A percentile compares a stretch with the other conserved stretches of the same genome.
Conservation (phyloP, 2,113 vertebrate species). For the Pyxicephalus adspersus region DNA sequence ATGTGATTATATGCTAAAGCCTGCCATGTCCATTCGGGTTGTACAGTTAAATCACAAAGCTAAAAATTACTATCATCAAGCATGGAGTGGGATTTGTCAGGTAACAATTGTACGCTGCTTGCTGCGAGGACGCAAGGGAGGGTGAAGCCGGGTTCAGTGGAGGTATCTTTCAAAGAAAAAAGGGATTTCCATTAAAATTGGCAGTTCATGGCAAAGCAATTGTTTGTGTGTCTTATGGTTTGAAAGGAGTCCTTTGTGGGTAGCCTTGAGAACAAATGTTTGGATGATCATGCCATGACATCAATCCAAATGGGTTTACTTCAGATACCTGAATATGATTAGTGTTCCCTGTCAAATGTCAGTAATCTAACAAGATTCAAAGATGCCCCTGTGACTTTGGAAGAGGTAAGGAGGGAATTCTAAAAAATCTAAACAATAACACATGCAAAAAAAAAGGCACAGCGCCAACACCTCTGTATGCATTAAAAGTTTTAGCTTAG, state of each 20-base stretch:
- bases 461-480: no score
- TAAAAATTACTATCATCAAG: constrained; percentile 45
- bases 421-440: background rate
- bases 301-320: constrained; percentile 2
- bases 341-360: background rate
- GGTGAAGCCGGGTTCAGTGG: background rate
- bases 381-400: constrained; percentile 13
- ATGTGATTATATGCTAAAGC: constrained; percentile 46
- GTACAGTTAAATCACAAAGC: constrained; percentile 28
- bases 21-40: constrained; percentile 26
- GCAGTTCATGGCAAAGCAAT: background rate
- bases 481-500: no score
- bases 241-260: background rate
- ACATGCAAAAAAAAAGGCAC: background rate
- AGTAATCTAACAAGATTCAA: constrained; percentile 24
- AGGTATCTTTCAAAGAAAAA: constrained; percentile 12
- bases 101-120: constrained; percentile 49
- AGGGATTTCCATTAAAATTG: constrained; percentile 36
- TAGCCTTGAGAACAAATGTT: background rate
- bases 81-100: constrained; percentile 43
- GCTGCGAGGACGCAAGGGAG: constrained; percentile 10
- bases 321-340: background rate
- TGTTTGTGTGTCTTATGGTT: constrained; percentile 1
- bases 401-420: background rate
- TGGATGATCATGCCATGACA: background rate